Base-by-base conservation (phyloP, 1,140 invertebrate species). In the Dinoponera quadriceps region DNA sequence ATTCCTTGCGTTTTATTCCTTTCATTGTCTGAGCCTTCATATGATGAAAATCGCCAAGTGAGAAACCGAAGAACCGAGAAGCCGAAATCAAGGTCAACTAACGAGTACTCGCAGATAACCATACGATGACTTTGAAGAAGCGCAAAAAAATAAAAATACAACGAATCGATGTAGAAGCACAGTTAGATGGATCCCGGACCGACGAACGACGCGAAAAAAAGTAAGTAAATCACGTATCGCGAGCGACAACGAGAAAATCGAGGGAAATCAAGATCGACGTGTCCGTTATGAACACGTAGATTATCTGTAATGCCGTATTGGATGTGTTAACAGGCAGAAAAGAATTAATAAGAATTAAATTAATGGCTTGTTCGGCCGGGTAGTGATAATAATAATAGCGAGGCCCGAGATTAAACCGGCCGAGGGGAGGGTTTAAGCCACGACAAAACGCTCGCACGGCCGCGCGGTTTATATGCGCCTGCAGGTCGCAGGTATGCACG, bases 351-450 rank as follows among this genome's bases (percentile, higher is more conserved):
- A 57, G 63, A 80, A 80, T 71, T 57, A 80, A 80, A 71, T 71
- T 69, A 71, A 80, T 57, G 54, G 75, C 75, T 69, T 57, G 75
- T 44, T n/a, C 33, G 68, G 25, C 18, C 51, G 20, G 4, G 13
- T 18, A 20, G 33, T 78, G 65, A 80, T 80, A 71, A 80, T 71
- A 80, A 80, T 71, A 69, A 55, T 59, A 78, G 60, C 44, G 57
- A 71, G 57, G n/a, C n/a, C 51, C 29, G 33, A 80, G 75, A 80
- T 71, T 71, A 80, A 44, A n/a, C 65, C 33, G 51, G 48, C 48
- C 38, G 2, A 5, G 38, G n/a, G 38, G 3, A 11, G 38, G 33
- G 20, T 80, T 44, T 44, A 44, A 66, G 16, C 33, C 29, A 71
- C 75, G 75, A 78, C 75, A 80, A 80, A 80, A 80, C 54, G 75